phyloP scores from a whole-genome alignment of 2,113 vertebrate genomes.

The Coturnix japonica region DNA sequence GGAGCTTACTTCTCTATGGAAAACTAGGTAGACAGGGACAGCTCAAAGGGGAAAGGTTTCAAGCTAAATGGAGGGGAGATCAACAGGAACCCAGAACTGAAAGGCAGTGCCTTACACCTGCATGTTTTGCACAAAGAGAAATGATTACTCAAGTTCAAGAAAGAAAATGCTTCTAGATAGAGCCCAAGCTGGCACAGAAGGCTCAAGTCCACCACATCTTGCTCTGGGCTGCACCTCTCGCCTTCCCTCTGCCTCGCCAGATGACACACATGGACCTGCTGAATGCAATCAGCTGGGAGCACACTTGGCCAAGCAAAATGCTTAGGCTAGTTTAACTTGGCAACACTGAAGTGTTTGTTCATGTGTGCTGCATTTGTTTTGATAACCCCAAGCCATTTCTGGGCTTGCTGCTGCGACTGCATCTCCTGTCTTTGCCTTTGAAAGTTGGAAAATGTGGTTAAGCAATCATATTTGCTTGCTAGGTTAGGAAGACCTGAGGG shows the following conservation, averaged over 20 bases:
- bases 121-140: not conserved
- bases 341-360: not conserved
- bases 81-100: not conserved
- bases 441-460: fast-evolving
- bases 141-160: not conserved
- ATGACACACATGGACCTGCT: not conserved
- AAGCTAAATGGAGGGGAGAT: too few species aligned
- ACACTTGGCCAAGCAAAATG: not conserved
- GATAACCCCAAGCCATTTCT: not conserved
- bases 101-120: not conserved
- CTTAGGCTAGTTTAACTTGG: not conserved
- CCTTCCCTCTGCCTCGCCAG: not conserved
- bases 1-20: too few species aligned
- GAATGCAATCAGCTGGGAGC: not conserved
- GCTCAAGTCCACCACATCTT: fast-evolving
- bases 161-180: fast-evolving
- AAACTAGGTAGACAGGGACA: too few species aligned
- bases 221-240: not conserved
- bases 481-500: not conserved
- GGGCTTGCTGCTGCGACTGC: not conserved
- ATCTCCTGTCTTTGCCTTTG: not conserved
- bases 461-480: fast-evolving
- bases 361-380: not conserved
- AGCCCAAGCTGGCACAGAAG: not conserved
- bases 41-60: too few species aligned